A percentile compares a stretch with the other conserved stretches of the same genome.
phyloP scores from a whole-genome alignment of 2,113 vertebrate species.

The Nematolebias whitei region DNA sequence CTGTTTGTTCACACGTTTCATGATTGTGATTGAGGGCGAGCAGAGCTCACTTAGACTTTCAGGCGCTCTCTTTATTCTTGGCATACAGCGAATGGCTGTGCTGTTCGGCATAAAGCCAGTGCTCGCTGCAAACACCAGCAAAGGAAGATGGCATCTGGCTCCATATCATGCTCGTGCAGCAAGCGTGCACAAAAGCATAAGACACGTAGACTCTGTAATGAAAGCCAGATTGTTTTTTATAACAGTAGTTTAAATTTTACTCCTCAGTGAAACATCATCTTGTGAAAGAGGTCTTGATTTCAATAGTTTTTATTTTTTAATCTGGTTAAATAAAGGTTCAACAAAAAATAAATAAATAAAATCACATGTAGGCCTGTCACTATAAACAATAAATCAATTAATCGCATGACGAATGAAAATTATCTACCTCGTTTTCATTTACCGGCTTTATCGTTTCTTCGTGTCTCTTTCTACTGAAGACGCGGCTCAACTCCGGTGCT shows the following conservation, averaged over 20 bases:
- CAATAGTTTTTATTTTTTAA: too few relatives aligned
- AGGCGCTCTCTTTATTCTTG: slow-evolving; percentile 38
- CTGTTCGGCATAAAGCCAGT: slow-evolving; percentile 47
- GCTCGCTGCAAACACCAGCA: slow-evolving; percentile 33
- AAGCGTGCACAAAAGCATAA: slow-evolving; percentile 1
- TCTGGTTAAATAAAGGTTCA: too few relatives aligned
- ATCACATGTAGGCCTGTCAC: too few relatives aligned
- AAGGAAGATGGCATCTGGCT: slow-evolving; percentile 49
- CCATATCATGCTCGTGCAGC: slow-evolving; percentile 15
- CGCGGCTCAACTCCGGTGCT: too few relatives aligned
- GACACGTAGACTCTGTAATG: slow-evolving; percentile 32
- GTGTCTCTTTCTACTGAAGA: too few relatives aligned
- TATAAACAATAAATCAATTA: too few relatives aligned
- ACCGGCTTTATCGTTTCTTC: too few relatives aligned
- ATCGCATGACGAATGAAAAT: too few relatives aligned
- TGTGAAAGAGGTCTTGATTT: too few relatives aligned
- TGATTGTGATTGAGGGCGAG: slow-evolving; percentile 30
- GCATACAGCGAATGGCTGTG: slow-evolving; percentile 54
- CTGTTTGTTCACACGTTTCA: slow-evolving; percentile 48
- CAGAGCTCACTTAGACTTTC: slow-evolving; percentile 33
- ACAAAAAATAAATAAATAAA: too few relatives aligned
- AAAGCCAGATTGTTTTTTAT: slow-evolving; percentile 61
- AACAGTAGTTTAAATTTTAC: slow-evolving; percentile 70
- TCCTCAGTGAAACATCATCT: slow-evolving; percentile 50
- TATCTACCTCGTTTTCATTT: too few relatives aligned